These are phyloP conservation scores for Dermolepida albohirtum DNA, from an alignment of 2,888 invertebrate genomes.

Conservation along the genomic window DNA sequence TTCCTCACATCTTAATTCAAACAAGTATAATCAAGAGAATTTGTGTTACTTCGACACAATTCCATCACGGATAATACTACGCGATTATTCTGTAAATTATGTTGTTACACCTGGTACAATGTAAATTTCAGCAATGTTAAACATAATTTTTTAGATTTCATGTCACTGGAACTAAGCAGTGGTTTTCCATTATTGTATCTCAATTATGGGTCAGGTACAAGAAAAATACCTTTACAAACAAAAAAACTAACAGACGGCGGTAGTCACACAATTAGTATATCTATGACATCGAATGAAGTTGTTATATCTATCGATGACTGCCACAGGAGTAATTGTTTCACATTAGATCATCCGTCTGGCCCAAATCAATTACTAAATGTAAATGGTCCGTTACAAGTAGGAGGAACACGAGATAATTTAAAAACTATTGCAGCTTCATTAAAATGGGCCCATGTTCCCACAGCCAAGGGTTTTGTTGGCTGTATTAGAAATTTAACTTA, in stretches of 20 bases:
- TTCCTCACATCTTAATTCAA: no score
- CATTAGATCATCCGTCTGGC: constrained; percentile 56
- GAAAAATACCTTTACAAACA: constrained; percentile 75
- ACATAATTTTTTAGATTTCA: constrained; percentile 75
- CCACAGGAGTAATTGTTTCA: constrained; percentile 59
- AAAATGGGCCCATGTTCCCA: constrained; percentile 79
- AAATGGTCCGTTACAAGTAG: constrained; percentile 90
- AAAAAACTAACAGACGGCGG: constrained; percentile 85
- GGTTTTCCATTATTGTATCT: constrained; percentile 87
- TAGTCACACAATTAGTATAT: constrained; percentile 88
- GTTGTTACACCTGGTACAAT: no score
- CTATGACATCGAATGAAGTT: constrained; percentile 66
- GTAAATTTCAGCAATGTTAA: no score
- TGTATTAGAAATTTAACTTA: constrained; percentile 93
- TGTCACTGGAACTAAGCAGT: constrained; percentile 86
- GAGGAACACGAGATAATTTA: constrained; percentile 78
- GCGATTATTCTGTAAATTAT: no score
- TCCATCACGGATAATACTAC: no score
- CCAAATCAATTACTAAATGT: constrained; percentile 67
- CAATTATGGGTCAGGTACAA: constrained; percentile 89
- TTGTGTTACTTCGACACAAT: no score
- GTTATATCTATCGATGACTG: constrained; percentile 63
- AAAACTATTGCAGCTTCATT: constrained; percentile 71
- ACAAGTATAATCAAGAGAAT: no score
- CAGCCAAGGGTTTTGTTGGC: constrained; percentile 81